Percentiles rank a stretch among this genome's conserved stretches.
phyloP scores from a whole-genome alignment of 2,888 invertebrate species.

The Apotomis betuletana region DNA sequence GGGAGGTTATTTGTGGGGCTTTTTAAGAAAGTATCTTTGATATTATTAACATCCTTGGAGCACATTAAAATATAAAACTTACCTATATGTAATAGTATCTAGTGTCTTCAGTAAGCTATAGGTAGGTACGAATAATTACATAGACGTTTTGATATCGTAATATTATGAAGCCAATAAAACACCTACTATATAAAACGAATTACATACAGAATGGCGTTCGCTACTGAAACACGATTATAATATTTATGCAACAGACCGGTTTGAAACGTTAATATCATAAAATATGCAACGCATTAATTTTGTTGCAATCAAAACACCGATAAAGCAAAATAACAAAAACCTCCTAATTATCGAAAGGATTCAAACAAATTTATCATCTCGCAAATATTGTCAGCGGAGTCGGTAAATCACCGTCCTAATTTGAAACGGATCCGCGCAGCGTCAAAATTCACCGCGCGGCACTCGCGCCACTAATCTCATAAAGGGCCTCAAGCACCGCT shows the following conservation, averaged over 20 bases:
- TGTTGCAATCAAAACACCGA: constrained; percentile 19
- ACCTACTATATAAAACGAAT: too few species aligned
- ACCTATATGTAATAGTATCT: too few species aligned
- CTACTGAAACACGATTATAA: too few species aligned
- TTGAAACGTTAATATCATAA: background rate
- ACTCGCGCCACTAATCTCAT: constrained; percentile 70
- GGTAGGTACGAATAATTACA: too few species aligned
- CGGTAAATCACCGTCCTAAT: constrained; percentile 78
- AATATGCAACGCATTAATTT: constrained; percentile 12
- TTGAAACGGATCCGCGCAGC: constrained; percentile 75
- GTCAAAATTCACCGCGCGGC: constrained; percentile 62
- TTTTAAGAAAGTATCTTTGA: constrained; percentile 1
- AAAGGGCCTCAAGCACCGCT: constrained; percentile 73
- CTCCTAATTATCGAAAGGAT: constrained; percentile 34
- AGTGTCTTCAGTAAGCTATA: too few species aligned
- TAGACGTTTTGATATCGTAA: too few species aligned
- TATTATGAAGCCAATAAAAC: too few species aligned
- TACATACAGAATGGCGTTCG: too few species aligned
- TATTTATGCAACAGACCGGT: background rate
- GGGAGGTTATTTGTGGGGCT: constrained; percentile 16
- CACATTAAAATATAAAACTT: too few species aligned
- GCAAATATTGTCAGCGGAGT: constrained; percentile 64
- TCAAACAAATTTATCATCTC: constrained; percentile 64
- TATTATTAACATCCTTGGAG: too few species aligned
- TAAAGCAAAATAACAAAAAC: constrained; percentile 20